Evolutionary conservation across 1,140 invertebrate genomes (phyloP), one percentile per base, ranked within the genome.

Genomic region (Tenebrio molitor): DNA sequence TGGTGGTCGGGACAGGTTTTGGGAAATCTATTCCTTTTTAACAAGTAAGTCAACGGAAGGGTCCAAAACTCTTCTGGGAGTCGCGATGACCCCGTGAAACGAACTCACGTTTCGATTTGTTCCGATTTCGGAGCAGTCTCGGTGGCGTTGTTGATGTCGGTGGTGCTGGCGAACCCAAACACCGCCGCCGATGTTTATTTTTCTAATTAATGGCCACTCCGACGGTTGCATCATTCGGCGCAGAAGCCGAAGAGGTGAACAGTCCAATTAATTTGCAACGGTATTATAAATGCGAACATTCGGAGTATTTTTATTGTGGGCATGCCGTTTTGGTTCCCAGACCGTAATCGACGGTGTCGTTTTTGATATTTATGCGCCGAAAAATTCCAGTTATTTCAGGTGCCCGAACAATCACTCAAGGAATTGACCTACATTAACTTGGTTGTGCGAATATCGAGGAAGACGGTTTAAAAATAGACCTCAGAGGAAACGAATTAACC

Each of bases 1-100:
- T 58, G 50, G 50, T 58, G 29, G 50, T 10, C 25, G 17, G 23
- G 64, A 66, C 64, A 66, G 64, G 64, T 66, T 66, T 66, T 66
- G 21, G 17, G 42, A 44, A 44, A 44, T 29, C 16, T 50, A 50
- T 50, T 17, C 17, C 44, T 50, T 50, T 50, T 50, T 50, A 50
- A 50, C 21, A 50, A 21, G 44, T 29, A 3, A 8, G 16, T 6
- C 41, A 2, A 42, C 14, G 17, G 19, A 50, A 50, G 17, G 44
- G 15, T 50, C 17, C n/a, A n/a, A n/a, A n/a, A n/a, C n/a, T n/a
- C n/a, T n/a, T n/a, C n/a, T n/a, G n/a, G n/a, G n/a, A n/a, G n/a
- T n/a, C n/a, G n/a, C n/a, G n/a, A n/a, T n/a, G n/a, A n/a, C n/a
- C n/a, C n/a, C n/a, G n/a, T n/a, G n/a, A n/a, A n/a, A n/a, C n/a